These are phyloP conservation scores for Trissolcus japonicus DNA, from an alignment of 2,888 invertebrate species.

Conservation along the genomic window DNA sequence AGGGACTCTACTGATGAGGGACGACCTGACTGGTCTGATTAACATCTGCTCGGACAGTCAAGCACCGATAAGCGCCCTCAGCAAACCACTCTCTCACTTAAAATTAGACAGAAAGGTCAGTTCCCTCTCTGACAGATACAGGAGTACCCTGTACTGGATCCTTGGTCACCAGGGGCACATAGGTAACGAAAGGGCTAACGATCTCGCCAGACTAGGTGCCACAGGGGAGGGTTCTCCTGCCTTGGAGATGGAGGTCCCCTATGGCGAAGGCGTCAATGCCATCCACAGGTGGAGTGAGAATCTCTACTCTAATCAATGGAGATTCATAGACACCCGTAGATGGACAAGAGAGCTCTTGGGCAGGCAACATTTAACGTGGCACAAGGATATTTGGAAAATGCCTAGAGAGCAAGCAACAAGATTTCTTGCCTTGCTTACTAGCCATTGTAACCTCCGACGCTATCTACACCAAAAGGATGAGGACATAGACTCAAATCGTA, in stretches of 20 bases:
- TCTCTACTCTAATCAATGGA: too few species aligned
- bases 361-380: too few species aligned
- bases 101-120: not conserved
- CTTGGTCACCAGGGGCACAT: too few species aligned
- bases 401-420: not conserved
- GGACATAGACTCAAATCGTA: not conserved
- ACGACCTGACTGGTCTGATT: not conserved
- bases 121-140: not conserved
- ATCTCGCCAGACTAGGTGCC: not conserved
- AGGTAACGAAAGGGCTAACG: too few species aligned
- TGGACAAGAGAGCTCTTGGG: too few species aligned
- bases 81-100: not conserved
- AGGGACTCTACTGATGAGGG: not conserved
- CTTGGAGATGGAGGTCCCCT: too few species aligned
- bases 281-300: too few species aligned
- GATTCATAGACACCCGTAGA: too few species aligned
- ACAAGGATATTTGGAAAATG: not conserved
- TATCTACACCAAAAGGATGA: not conserved
- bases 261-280: too few species aligned
- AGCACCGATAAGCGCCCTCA: constrained; percentile 2
- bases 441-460: not conserved
- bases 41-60: constrained; percentile 15
- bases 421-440: too few species aligned
- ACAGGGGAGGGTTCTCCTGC: not conserved
- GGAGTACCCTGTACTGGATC: too few species aligned